A percentile compares a stretch with the other conserved stretches of the same genome.
phyloP scores from a whole-genome alignment of 2,113 vertebrate species.

The Cebus imitator region DNA sequence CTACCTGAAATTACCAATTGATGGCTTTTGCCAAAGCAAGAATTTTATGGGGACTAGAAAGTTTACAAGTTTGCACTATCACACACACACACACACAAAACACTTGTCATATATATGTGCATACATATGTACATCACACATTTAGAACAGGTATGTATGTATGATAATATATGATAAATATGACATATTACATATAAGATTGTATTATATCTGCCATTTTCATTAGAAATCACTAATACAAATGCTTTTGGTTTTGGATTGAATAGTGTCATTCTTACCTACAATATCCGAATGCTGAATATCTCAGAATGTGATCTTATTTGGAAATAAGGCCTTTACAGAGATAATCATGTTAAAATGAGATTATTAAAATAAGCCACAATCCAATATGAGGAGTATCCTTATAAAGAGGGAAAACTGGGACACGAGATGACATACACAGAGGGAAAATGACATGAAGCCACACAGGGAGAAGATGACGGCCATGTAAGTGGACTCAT shows the following conservation, averaged over 20 bases:
- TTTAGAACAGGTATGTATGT: background rate
- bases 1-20: background rate
- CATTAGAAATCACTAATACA: background rate
- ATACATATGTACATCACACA: background rate
- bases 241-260: background rate
- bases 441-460: background rate
- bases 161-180: background rate
- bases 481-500: background rate
- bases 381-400: background rate
- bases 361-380: too few relatives aligned
- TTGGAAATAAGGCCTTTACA: background rate
- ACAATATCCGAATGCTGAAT: background rate
- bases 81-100: background rate
- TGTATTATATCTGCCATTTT: background rate
- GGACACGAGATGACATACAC: background rate
- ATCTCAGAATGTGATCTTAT: background rate
- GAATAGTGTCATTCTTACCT: background rate
- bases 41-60: background rate
- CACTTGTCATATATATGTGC: background rate
- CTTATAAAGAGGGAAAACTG: background rate
- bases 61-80: background rate
- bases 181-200: background rate
- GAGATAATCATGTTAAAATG: background rate
- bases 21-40: background rate
- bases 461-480: background rate